A percentile compares a stretch with the other conserved stretches of the same genome.
Conservation (phyloP, 2,113 vertebrate genomes). For the Oreochromis niloticus region DNA sequence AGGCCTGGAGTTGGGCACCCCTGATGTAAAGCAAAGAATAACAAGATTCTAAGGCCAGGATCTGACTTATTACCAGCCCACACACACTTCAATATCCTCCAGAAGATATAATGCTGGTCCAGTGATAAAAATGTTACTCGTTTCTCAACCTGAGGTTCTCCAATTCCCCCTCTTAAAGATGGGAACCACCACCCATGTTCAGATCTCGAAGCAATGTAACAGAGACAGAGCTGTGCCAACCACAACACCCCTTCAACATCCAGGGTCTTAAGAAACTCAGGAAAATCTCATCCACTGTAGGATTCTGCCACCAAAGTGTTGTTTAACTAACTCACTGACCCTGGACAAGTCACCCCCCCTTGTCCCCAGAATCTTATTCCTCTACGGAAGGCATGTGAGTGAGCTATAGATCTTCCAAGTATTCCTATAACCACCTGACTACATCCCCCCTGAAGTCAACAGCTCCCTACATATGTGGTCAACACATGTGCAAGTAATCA, state of each 20-base stretch:
- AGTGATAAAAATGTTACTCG: neutral
- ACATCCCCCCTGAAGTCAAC: neutral
- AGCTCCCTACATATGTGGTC: neutral
- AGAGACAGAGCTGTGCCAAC: neutral
- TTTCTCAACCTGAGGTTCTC: neutral
- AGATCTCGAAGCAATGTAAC: neutral
- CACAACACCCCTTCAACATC: neutral
- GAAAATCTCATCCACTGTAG: neutral
- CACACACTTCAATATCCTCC: neutral
- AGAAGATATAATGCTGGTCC: neutral
- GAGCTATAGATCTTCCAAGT: neutral
- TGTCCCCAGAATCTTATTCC: neutral
- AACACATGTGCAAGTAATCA: neutral
- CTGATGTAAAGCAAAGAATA: neutral
- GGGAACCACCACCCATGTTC: neutral
- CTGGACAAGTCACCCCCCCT: neutral
- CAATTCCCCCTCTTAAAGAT: neutral
- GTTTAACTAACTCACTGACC: neutral
- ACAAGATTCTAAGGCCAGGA: neutral
- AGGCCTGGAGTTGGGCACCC: neutral
- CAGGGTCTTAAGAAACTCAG: neutral
- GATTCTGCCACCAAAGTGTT: neutral
- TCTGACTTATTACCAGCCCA: neutral
- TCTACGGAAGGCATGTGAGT: neutral
- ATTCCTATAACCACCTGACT: neutral